Percentiles rank a stretch among this genome's conserved stretches.
phyloP scores from a whole-genome alignment of 2,888 invertebrate species.

The Andrena trimmerana region DNA sequence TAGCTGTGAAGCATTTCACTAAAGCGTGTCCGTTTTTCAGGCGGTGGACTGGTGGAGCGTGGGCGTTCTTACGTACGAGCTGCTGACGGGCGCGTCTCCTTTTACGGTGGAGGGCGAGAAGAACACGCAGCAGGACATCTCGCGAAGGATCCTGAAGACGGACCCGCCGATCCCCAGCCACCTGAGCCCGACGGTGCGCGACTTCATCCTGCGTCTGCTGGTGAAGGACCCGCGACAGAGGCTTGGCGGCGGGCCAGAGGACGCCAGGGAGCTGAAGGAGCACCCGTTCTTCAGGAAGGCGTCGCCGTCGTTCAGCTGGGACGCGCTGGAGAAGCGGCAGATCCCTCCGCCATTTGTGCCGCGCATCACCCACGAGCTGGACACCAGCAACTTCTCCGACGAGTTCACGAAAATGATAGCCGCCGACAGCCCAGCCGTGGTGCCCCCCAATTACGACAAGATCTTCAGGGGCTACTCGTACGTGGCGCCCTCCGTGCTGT shows the following conservation, averaged over 20 bases:
- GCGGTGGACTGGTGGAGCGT: slow-evolving; percentile 99
- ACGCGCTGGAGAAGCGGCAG: slow-evolving; percentile 91
- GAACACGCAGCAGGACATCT: slow-evolving; percentile 98
- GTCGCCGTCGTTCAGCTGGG: slow-evolving; percentile 88
- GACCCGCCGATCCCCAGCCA: slow-evolving; percentile 95
- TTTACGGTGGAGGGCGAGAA: slow-evolving; percentile 98
- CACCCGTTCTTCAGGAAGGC: slow-evolving; percentile 93
- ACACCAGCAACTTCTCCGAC: slow-evolving; percentile 98
- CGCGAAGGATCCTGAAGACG: slow-evolving; percentile 94
- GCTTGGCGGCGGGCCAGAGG: slow-evolving; percentile 93
- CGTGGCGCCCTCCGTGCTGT: slow-evolving; percentile 96
- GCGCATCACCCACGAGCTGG: slow-evolving; percentile 93
- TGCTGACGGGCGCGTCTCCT: slow-evolving; percentile 98
- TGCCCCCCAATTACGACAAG: slow-evolving; percentile 94
- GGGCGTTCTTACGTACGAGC: slow-evolving; percentile 97
- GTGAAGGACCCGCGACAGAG: slow-evolving; percentile 96
- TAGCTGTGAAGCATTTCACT: background rate
- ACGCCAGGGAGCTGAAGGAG: slow-evolving; percentile 95
- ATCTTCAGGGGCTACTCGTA: slow-evolving; percentile 98
- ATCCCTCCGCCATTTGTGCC: slow-evolving; percentile 96
- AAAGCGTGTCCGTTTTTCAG: slow-evolving; percentile 84
- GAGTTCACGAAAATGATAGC: slow-evolving; percentile 98
- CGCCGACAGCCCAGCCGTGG: slow-evolving; percentile 95
- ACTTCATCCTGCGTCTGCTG: slow-evolving; percentile 93
- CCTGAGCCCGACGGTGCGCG: slow-evolving; percentile 90